Conservation (phyloP, 1,140 invertebrate genomes). For the Drosophila ogumai region DNA sequence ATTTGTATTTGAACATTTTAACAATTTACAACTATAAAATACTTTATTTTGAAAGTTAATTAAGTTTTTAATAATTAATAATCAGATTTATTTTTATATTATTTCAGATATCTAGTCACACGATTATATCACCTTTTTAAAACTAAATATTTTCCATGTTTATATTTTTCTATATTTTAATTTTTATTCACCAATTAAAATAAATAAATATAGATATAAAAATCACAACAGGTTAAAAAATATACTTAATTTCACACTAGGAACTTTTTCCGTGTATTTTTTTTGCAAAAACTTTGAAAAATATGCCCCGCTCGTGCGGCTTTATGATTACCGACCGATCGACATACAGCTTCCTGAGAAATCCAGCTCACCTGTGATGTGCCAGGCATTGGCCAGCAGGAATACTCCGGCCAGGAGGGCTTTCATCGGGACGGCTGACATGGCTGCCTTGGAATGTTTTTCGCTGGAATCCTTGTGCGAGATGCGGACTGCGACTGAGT, state of each 20-base stretch:
- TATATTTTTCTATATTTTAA: too few species aligned
- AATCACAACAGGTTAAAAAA: neutral
- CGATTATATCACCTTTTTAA: too few species aligned
- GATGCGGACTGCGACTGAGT: constrained; percentile 53
- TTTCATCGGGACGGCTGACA: constrained; percentile 64
- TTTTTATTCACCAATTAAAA: neutral
- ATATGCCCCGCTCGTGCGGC: constrained; percentile 1
- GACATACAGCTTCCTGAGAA: constrained; percentile 16
- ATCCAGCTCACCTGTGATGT: constrained; percentile 64
- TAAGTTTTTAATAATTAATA: too few species aligned
- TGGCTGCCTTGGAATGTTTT: constrained; percentile 48
- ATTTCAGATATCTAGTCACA: neutral
- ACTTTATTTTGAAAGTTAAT: too few species aligned
- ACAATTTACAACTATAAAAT: too few species aligned
- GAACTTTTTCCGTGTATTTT: constrained; percentile 2
- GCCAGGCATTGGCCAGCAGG: constrained; percentile 65
- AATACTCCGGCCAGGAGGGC: constrained; percentile 61
- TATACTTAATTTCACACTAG: neutral
- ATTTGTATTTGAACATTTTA: neutral
- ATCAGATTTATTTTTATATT: too few species aligned
- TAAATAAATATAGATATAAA: too few species aligned
- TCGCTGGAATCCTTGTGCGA: constrained; percentile 43
- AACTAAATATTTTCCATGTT: neutral
- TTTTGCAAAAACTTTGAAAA: constrained; percentile 12
- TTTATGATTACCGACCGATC: constrained; percentile 31